Evolutionary conservation across 2,888 invertebrate species (phyloP), one percentile per base, ranked within the genome.

Genomic region (Dynastes tityus): DNA sequence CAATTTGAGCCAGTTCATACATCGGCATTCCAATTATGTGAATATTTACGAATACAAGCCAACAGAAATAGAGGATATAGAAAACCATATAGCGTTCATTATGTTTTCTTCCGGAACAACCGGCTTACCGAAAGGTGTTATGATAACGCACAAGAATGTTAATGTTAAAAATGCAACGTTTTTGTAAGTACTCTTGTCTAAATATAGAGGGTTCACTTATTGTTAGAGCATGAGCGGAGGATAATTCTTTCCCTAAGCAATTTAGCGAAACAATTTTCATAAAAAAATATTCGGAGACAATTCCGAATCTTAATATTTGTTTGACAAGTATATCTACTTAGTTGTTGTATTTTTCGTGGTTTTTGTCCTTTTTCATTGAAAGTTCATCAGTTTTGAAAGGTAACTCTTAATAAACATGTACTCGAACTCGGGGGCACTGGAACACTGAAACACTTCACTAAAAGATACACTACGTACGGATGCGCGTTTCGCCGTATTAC

Each of bases 71-170:
- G 90, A 87, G 89, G 79, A 81, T 0, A 89, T 92, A 82, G 89
- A 78, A 11, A 64, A 91, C 1, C 92, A 93, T 84, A 90, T 92
- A 2, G 89, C 92, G 0, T 90, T 93, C 0, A 91, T 96, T 80
- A 92, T 95, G 83, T 95, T 93, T 85, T 95, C 95, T 0, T 95
- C 95, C 0, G 96, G 96, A 16, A 96, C 96, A 0, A 94, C 94
- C 0, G 96, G 96, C 0, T 85, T 95, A 77, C 94, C 95, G 0
- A 95, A 95, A 87, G 95, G 95, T 37, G 95, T 95, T 0, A 92
- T 93, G 90, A 88, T 95, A 3, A 93, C 94, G 1, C 94, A 95
- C 86, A 89, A 89, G 32, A 95, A 95, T 87, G 89, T 93, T 87
- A 90, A 90, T 84, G 88, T 88, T 83, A 73, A 58, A 49, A 78